phyloP scores from a whole-genome alignment of 2,113 vertebrate species.

The Porphyrio hochstetteri region DNA sequence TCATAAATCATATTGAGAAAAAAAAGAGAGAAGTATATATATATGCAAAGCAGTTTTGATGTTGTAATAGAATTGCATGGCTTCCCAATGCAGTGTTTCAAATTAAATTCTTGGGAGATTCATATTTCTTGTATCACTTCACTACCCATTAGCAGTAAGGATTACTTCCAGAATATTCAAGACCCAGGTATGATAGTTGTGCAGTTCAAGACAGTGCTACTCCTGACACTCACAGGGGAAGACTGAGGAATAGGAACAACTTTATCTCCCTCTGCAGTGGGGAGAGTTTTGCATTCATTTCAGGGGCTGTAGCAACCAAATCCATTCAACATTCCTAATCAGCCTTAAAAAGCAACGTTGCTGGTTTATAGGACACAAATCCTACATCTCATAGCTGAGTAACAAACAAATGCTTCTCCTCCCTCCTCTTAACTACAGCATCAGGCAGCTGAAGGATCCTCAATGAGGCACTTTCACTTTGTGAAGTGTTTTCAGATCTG shows the following conservation, averaged over 20 bases:
- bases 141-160: not conserved
- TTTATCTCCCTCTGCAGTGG: not conserved
- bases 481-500: not conserved
- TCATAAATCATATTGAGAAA: slow-evolving; percentile 61
- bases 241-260: not conserved
- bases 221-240: not conserved
- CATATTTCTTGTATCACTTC: slow-evolving; percentile 4
- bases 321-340: not conserved
- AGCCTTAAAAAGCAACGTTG: not conserved
- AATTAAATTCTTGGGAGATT: slow-evolving; percentile 39
- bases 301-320: not conserved
- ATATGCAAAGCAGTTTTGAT: slow-evolving; percentile 38
- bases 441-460: not conserved
- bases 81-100: slow-evolving; percentile 3
- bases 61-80: slow-evolving; percentile 16
- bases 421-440: not conserved
- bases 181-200: not conserved
- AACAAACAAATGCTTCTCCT: slow-evolving; percentile 10
- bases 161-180: not conserved
- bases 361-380: not conserved
- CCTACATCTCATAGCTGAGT: not conserved
- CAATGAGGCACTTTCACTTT: not conserved
- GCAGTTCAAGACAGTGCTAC: not conserved
- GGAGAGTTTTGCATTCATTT: not conserved
- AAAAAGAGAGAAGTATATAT: slow-evolving; percentile 41